These are phyloP conservation scores for Apamea epomidion DNA, from an alignment of 2,888 invertebrate species.

Conservation along the genomic window DNA sequence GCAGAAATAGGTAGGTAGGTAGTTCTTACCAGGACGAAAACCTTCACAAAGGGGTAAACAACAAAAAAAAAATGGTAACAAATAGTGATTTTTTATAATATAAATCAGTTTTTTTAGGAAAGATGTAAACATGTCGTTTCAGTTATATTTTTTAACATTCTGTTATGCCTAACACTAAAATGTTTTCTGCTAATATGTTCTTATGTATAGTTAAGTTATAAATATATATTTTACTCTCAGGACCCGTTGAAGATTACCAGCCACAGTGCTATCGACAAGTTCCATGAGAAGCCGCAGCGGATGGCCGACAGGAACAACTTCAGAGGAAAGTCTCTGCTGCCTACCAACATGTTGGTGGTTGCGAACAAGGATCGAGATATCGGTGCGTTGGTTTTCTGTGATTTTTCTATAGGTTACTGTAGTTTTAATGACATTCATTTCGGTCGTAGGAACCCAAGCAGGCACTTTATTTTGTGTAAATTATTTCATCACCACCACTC, in stretches of 20 bases:
- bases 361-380: slow-evolving; percentile 69
- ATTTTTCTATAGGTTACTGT: not conserved
- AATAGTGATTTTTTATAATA: no score
- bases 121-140: no score
- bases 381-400: slow-evolving; percentile 77
- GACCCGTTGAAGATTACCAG: slow-evolving; percentile 78
- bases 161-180: no score
- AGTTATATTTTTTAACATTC: no score
- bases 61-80: no score
- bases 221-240: no score
- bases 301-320: slow-evolving; percentile 84
- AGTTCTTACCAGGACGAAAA: no score
- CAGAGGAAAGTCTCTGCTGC: slow-evolving; percentile 77
- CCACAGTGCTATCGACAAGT: slow-evolving; percentile 77
- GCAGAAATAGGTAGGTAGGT: no score
- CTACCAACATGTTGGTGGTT: slow-evolving; percentile 77
- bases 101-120: no score
- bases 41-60: no score
- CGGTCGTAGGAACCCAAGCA: not conserved
- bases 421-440: not conserved
- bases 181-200: no score
- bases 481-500: not conserved
- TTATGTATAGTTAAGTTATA: no score
- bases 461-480: not conserved
- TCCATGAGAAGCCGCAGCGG: slow-evolving; percentile 80